Evolutionary conservation across 2,797 vertebrate genomes (phyloP).

Genomic region (Cottoperca gobio): DNA sequence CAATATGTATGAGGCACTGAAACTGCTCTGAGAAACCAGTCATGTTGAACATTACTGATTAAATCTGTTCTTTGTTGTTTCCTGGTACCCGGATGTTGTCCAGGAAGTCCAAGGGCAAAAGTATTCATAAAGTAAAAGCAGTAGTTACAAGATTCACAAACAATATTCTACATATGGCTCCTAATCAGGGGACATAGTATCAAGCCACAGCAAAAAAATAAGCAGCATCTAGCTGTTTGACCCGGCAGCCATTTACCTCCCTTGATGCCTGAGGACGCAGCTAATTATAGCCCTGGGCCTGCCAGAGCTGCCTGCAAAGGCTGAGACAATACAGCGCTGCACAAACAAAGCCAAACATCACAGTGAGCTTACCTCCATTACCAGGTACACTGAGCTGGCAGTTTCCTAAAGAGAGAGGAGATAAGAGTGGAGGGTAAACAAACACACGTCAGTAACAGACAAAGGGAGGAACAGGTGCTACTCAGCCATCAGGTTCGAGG

Average conservation of each 20-base stretch:
- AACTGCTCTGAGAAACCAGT: neutral
- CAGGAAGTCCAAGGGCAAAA: neutral
- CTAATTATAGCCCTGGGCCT: slow-evolving; percentile 64
- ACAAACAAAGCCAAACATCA: slow-evolving; percentile 66
- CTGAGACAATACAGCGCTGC: slow-evolving; percentile 56
- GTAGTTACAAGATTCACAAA: neutral
- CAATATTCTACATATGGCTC: neutral
- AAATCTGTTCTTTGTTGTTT: neutral
- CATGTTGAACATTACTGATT: neutral
- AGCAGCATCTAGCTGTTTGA: slow-evolving; percentile 13
- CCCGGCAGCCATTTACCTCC: slow-evolving; percentile 23
- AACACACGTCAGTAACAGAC: slow-evolving; percentile 60
- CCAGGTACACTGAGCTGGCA: slow-evolving; percentile 97
- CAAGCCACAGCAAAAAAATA: neutral
- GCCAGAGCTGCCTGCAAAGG: slow-evolving; percentile 49
- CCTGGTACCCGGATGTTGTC: neutral
- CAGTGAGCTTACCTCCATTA: slow-evolving; percentile 95
- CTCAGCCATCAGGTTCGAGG: slow-evolving; percentile 16
- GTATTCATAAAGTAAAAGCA: neutral
- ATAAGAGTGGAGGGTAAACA: slow-evolving; percentile 55
- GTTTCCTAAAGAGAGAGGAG: slow-evolving; percentile 87
- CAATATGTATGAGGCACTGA: neutral
- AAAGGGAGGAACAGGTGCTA: slow-evolving; percentile 45
- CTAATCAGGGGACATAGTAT: neutral
- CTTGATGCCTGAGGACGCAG: slow-evolving; percentile 49